Evolutionary conservation across 2,888 invertebrate genomes (phyloP).

Genomic region (Eilema caniola): DNA sequence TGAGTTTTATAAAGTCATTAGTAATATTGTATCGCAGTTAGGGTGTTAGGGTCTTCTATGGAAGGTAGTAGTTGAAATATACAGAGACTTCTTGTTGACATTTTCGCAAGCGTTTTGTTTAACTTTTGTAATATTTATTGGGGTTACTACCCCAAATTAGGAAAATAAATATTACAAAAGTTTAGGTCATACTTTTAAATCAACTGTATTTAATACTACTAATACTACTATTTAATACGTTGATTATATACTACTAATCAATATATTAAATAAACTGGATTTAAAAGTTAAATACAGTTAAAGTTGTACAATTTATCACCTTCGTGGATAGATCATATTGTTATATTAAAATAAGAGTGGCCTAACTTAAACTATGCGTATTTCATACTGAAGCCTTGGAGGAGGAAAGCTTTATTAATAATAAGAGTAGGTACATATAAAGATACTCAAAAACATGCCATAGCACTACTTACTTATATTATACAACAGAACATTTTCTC

Average conservation of each 20-base stretch:
- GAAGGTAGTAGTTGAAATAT: not conserved
- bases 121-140: not conserved
- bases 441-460: not conserved
- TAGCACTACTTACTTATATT: not conserved
- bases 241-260: too few relatives aligned
- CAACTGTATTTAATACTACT: too few relatives aligned
- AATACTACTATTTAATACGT: too few relatives aligned
- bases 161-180: too few relatives aligned
- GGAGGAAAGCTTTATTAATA: not conserved
- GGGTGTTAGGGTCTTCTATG: not conserved
- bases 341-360: not conserved
- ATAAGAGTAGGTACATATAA: not conserved
- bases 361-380: not conserved
- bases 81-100: not conserved
- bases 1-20: not conserved
- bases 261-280: too few relatives aligned
- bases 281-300: too few relatives aligned
- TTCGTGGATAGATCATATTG: not conserved
- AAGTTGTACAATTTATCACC: not conserved
- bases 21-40: not conserved
- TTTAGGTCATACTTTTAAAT: too few relatives aligned
- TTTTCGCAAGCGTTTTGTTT: not conserved
- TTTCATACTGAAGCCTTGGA: too few relatives aligned
- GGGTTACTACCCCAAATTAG: too few relatives aligned
- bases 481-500: conserved; percentile 1